Base-by-base conservation (phyloP, 2,113 vertebrate genomes). In the Phalacrocorax brasilianus region DNA sequence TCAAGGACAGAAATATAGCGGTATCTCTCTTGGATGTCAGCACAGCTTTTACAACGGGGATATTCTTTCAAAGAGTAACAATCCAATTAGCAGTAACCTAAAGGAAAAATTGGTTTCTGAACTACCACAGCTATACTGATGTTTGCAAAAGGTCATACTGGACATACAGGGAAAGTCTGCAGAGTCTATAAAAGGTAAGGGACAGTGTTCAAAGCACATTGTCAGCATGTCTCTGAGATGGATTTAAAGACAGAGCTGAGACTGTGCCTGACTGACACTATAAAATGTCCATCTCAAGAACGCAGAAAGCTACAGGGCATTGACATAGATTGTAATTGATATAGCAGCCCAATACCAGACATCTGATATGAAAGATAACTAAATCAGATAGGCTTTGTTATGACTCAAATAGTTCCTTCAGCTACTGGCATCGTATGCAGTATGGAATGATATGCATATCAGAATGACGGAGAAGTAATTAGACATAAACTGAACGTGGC, bases 381-480 rank as follows among this genome's bases (percentile, higher is more conserved):
- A 74, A 59, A 75, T 72, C 59, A 75, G 20, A 66, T 87, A 22
- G 28, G 24, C 58, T 89, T 83, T 61, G 9, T 67, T 89, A 47
- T 47, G 47, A 16, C 49, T 71, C 19, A 35, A 30, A 53, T 71
- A 47, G 56, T 58, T 76, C 26, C 53, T 94, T 80, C 61, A 87
- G 56, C 30, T 78, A 52, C 47, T 68, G 56, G 20, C 22, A 86
- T 73, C 23, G 35, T n/a, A 56, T 24, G 24, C 52, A 38, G 33
- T 45, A 45, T 45, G 44, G 44, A 45, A 45, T 45, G 44, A 40
- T n/a, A 56, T 27, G 24, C 52, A 38, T 30, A 92, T 32, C 1
- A 6, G 30, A 79, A 44, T 55, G 66, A 79, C 16, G 81, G 52
- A 81, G 40, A 85, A 55, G 12, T 68, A 92, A 92, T 87, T 92